Percentiles rank a stretch among this genome's conserved stretches.
Evolutionary conservation across 2,113 vertebrate genomes (phyloP).

Genomic region (Felis catus): DNA sequence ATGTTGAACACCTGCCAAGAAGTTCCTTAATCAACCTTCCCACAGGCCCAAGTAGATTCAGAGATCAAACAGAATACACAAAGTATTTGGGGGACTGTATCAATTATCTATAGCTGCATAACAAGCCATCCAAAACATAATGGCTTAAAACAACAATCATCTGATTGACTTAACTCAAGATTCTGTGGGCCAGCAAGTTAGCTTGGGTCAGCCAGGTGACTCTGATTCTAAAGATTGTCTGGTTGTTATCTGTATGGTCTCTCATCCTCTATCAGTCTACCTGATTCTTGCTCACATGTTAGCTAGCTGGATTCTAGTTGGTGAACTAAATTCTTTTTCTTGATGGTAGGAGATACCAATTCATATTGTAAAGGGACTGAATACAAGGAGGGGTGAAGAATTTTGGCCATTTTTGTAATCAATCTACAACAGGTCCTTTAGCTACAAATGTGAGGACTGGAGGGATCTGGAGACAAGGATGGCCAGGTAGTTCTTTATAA

Average conservation of each 20-base stretch:
- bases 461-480: neutral
- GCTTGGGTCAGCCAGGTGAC: neutral
- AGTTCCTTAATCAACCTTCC: neutral
- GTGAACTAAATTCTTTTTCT: constrained; percentile 1
- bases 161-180: neutral
- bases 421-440: neutral
- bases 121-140: neutral
- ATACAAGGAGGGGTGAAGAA: neutral
- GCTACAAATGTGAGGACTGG: constrained; percentile 1
- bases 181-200: neutral
- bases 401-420: neutral
- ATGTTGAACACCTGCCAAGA: neutral
- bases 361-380: constrained; percentile 14
- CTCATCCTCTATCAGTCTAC: neutral
- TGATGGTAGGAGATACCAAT: neutral
- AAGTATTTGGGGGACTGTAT: neutral
- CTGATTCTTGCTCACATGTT: neutral
- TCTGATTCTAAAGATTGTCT: neutral
- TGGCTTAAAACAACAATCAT: neutral
- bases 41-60: neutral
- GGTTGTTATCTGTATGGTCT: neutral
- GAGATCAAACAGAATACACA: neutral
- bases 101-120: neutral
- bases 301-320: neutral
- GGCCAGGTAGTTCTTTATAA: constrained; percentile 33